A percentile compares a stretch with the other conserved stretches of the same genome.
Conservation (phyloP, 2,797 vertebrate species). For the Periparus ater region DNA sequence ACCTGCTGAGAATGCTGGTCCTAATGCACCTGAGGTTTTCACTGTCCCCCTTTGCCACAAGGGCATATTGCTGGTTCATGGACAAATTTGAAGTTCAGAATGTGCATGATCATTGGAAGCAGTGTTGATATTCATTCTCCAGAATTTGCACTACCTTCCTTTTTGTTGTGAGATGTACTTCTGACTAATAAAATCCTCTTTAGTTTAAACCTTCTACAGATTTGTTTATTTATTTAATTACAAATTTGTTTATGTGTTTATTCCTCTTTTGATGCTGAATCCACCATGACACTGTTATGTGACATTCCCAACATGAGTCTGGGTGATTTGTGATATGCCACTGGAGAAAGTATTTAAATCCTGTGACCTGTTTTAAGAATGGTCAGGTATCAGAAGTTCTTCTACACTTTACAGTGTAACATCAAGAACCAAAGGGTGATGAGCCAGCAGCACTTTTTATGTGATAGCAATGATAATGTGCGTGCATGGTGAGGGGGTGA, state of each 20-base stretch:
- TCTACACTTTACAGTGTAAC: neutral
- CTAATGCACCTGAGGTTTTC: neutral
- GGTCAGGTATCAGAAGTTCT: neutral
- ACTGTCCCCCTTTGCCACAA: neutral
- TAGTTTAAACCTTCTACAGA: neutral
- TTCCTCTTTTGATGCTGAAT: neutral
- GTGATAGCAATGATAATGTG: neutral
- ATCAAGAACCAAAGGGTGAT: neutral
- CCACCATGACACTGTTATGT: neutral
- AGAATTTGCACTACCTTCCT: neutral
- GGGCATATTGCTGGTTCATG: neutral
- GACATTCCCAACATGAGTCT: neutral
- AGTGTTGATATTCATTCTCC: neutral
- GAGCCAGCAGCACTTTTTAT: neutral
- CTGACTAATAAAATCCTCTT: neutral
- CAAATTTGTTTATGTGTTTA: neutral
- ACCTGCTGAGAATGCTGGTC: neutral
- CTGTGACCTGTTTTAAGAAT: neutral
- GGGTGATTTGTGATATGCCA: neutral
- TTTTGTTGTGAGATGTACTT: neutral
- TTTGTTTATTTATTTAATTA: neutral
- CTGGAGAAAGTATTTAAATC: neutral
- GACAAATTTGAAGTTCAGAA: neutral
- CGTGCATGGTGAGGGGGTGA: rapidly evolving
- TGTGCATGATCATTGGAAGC: neutral